A percentile compares a stretch with the other conserved stretches of the same genome.
These are phyloP conservation scores for Pogona vitticeps DNA, from an alignment of 2,113 vertebrate species.

Conservation along the genomic window DNA sequence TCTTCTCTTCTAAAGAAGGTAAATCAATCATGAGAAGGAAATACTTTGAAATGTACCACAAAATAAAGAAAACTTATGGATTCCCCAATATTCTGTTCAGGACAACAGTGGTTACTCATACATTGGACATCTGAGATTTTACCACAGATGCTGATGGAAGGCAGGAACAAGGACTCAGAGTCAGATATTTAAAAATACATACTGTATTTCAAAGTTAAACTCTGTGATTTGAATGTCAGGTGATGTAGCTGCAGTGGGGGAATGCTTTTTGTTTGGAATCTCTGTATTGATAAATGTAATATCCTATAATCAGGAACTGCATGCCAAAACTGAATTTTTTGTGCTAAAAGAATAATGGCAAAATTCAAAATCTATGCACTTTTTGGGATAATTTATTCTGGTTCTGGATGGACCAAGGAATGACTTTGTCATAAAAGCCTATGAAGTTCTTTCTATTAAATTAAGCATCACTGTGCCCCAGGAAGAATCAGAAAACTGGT, in stretches of 20 bases:
- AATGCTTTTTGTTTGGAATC: neutral
- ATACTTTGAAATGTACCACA: neutral
- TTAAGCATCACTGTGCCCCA: neutral
- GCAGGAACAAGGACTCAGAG: neutral
- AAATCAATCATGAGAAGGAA: slow-evolving; percentile 27
- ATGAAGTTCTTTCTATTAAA: neutral
- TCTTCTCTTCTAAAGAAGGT: slow-evolving; percentile 90
- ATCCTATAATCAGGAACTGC: neutral
- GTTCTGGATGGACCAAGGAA: neutral
- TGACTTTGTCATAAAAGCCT: too few species aligned
- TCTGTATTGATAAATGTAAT: neutral
- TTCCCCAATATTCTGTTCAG: neutral
- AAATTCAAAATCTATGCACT: neutral
- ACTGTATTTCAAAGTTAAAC: neutral
- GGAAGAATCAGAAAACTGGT: neutral
- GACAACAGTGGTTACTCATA: neutral
- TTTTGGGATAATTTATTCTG: neutral
- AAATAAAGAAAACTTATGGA: neutral
- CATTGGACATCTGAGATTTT: accelerated
- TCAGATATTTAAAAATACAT: neutral
- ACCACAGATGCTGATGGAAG: neutral
- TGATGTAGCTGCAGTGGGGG: too few species aligned
- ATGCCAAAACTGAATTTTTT: neutral
- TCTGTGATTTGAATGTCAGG: neutral
- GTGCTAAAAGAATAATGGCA: neutral